Conservation (phyloP, 2,113 vertebrate species). For the Stigmatopora nigra region DNA sequence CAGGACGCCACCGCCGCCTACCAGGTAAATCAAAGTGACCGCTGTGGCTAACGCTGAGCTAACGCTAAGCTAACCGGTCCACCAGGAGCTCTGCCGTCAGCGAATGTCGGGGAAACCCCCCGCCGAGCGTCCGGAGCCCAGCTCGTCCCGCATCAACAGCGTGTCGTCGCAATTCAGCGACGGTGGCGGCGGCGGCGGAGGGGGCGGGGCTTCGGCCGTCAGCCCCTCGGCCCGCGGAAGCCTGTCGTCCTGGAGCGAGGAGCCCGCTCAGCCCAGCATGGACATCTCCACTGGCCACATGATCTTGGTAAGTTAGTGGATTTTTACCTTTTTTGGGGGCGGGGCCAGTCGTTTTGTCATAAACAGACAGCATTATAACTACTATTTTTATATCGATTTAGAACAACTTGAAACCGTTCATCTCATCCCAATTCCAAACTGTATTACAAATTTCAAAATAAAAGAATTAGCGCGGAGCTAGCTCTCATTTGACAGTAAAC, state of each 20-base stretch:
- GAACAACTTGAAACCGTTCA: too few relatives aligned
- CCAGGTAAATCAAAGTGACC: slow-evolving; percentile 72
- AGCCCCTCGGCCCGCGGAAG: slow-evolving; percentile 87
- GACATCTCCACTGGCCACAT: slow-evolving; percentile 99
- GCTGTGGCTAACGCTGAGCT: too few relatives aligned
- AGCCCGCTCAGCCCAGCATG: slow-evolving; percentile 89
- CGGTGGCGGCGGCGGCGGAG: slow-evolving; percentile 77
- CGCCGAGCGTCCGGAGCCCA: slow-evolving; percentile 74
- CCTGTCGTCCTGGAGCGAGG: slow-evolving; percentile 91
- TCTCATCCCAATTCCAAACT: too few relatives aligned
- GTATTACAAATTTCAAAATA: too few relatives aligned
- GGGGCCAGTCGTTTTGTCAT: too few relatives aligned
- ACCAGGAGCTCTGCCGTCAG: slow-evolving; percentile 91
- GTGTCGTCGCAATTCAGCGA: slow-evolving; percentile 93
- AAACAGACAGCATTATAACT: too few relatives aligned
- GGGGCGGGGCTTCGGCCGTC: slow-evolving; percentile 78
- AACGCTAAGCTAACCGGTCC: background rate
- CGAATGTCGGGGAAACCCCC: slow-evolving; percentile 82
- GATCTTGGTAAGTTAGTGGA: slow-evolving; percentile 77
- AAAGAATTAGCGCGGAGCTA: too few relatives aligned
- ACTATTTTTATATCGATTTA: too few relatives aligned
- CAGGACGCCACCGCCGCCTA: slow-evolving; percentile 82
- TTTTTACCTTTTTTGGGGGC: too few relatives aligned
- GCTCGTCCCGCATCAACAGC: slow-evolving; percentile 81
- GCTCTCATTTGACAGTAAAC: too few relatives aligned